Conservation (phyloP, 2,113 vertebrate genomes). For the Heterotilapia buettikoferi region DNA sequence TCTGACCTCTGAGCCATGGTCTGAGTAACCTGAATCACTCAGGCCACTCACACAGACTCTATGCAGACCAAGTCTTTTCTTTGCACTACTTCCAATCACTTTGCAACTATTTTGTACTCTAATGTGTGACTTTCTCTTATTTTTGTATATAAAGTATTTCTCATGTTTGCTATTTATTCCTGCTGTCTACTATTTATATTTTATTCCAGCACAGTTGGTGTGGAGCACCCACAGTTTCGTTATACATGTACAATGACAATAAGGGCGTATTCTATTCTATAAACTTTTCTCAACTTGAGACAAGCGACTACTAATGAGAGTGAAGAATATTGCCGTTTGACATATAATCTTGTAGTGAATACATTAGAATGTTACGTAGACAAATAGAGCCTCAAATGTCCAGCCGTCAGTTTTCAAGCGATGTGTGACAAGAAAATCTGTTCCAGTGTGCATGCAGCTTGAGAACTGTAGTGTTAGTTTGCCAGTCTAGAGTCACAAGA, state of each 20-base stretch:
- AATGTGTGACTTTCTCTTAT: background rate
- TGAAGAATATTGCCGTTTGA: background rate
- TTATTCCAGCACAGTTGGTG: background rate
- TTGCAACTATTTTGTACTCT: background rate
- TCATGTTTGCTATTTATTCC: background rate
- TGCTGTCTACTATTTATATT: background rate
- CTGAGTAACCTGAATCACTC: background rate
- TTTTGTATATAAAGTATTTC: background rate
- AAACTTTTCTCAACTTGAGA: background rate
- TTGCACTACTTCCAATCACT: background rate
- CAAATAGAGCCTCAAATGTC: background rate
- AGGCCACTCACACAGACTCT: background rate
- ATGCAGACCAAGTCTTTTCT: background rate
- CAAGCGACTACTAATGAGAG: background rate
- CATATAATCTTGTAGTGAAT: background rate
- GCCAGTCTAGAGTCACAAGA: background rate
- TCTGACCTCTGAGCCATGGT: background rate
- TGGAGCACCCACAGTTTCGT: background rate
- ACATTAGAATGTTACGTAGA: background rate
- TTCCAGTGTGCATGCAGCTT: background rate
- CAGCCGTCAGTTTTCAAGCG: background rate
- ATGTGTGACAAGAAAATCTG: background rate
- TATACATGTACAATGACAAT: background rate
- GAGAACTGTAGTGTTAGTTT: background rate
- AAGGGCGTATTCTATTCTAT: background rate